Conservation (phyloP, 64 coral and sea anemone species). For the Hydrozoanthus tunicans region DNA sequence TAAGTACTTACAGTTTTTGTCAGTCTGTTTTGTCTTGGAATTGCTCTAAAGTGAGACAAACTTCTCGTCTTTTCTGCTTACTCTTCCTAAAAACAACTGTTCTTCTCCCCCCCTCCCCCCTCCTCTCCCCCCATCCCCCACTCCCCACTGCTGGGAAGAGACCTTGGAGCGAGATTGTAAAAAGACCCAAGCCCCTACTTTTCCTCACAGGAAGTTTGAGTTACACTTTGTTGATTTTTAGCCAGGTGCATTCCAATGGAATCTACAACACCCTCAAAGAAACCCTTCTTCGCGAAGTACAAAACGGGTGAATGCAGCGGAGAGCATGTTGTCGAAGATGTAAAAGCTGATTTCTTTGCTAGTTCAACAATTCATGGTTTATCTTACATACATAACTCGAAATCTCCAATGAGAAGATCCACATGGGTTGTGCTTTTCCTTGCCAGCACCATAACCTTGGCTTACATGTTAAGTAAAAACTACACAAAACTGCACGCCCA, state of each 20-base stretch:
- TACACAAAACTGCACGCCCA: neutral
- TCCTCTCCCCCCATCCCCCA: too few relatives aligned
- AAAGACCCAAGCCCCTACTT: too few relatives aligned
- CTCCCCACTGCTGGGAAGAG: too few relatives aligned
- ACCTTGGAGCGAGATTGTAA: too few relatives aligned
- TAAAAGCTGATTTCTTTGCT: neutral
- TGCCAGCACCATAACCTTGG: neutral
- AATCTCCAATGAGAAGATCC: neutral
- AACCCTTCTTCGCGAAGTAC: neutral
- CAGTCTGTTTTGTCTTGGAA: too few relatives aligned
- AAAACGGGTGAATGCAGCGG: neutral
- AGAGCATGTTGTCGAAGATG: neutral
- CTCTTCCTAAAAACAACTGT: too few relatives aligned
- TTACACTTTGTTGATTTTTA: too few relatives aligned
- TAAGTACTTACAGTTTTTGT: too few relatives aligned
- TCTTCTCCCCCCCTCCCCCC: too few relatives aligned
- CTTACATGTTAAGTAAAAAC: neutral
- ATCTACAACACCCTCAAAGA: neutral
- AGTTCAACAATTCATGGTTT: constrained; percentile 19
- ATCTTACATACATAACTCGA: constrained; percentile 20
- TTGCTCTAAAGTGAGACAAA: too few relatives aligned
- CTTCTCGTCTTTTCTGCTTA: too few relatives aligned
- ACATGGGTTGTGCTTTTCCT: neutral
- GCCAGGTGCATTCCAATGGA: neutral
- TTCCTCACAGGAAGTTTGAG: too few relatives aligned